Base-by-base conservation (phyloP, 30 jellyfish, hydroid and myxozoan species). In the Cassiopea xamachana region DNA sequence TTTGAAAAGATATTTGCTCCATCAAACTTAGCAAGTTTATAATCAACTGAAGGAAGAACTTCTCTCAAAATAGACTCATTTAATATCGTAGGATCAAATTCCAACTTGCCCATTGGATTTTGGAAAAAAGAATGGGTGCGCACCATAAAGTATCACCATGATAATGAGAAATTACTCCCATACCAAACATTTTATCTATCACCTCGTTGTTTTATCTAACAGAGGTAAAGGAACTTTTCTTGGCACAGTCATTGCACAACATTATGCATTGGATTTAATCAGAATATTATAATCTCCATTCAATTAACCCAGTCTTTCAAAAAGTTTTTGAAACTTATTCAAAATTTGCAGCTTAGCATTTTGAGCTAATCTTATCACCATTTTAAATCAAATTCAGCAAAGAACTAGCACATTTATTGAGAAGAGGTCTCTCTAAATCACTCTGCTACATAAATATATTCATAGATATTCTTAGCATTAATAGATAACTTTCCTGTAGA, bases 1-100 rank as follows among this genome's bases (percentile, higher is more conserved):
- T 75, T 69, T 27, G 91, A 73, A 82, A 73, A 59, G 46, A 86
- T 75, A 81, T 73, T 86, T 17, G 93, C 75, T 78, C 92, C 92
- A 70, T 70, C 88, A 18, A 86, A 61, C 48, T 64, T 39, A 17
- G 90, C 82, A 14, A 87, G 69, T 27, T 84, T 87, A 60, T 75
- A n/a, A 43, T 87, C 94, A 9, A 74, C 92, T 7, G 83, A 10
- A 12, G 92, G 83, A 6, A 87, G 58, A 13, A 76, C 46, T 60
- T 86, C 82, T 43, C 82, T 18, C 70, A 6, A 9, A 14, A 14
- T 59, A 15, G 18, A 48, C 85, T 47, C 60, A 78, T 87, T 87
- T 51, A 77, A 19, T 59, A 46, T 69, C 46, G 89, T 84, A 18
- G 72, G 45, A 71, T 67, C 90, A 84, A 4, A 48, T 84, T n/a